Conservation (phyloP, 2,113 vertebrate species). For the Rhineura floridana region DNA sequence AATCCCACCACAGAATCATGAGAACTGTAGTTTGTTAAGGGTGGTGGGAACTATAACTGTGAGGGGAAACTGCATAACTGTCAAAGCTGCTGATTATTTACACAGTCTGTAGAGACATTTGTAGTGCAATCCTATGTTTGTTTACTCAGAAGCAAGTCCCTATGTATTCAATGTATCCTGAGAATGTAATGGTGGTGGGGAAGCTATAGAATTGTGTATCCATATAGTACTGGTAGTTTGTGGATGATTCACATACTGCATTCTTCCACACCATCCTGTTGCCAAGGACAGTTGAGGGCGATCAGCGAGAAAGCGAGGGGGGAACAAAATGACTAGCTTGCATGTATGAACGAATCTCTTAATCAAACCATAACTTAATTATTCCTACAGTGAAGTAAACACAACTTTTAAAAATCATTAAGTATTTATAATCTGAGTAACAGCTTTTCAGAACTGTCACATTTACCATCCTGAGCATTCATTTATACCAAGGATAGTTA, state of each 20-base stretch:
- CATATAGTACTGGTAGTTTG: background rate
- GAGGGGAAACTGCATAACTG: too few relatives aligned
- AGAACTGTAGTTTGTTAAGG: too few relatives aligned
- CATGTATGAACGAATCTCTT: background rate
- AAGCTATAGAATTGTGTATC: background rate
- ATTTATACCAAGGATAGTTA: fast-evolving
- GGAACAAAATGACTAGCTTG: background rate
- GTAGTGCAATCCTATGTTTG: too few relatives aligned
- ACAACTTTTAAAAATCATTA: background rate
- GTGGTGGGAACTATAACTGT: too few relatives aligned
- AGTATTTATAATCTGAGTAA: background rate
- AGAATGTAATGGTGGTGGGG: background rate
- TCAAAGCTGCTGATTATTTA: too few relatives aligned
- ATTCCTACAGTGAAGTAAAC: background rate
- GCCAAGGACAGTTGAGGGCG: background rate
- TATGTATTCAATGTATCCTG: too few relatives aligned
- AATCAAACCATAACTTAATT: background rate
- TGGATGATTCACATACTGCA: background rate
- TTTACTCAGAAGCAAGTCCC: too few relatives aligned
- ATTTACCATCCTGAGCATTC: background rate
- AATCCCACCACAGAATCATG: too few relatives aligned
- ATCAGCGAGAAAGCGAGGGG: background rate
- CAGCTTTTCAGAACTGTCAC: background rate
- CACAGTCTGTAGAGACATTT: too few relatives aligned
- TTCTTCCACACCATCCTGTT: background rate